Base-by-base conservation (phyloP, 2,797 vertebrate species). In the Sphenopsis melanotis region DNA sequence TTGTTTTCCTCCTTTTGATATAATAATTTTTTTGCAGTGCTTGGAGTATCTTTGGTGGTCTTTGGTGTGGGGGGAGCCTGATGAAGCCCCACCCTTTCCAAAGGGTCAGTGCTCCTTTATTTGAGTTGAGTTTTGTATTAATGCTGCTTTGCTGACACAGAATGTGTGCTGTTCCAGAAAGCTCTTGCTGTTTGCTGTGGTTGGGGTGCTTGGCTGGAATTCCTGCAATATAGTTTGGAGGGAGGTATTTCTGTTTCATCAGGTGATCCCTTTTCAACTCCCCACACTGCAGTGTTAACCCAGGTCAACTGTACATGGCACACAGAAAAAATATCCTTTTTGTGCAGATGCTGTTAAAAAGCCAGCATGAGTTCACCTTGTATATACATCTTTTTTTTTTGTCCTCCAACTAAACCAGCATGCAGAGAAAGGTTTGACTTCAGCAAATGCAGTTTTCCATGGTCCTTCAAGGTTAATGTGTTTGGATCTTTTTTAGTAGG, bases 1-100 rank as follows among this genome's bases (percentile, higher is more conserved):
- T 47, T 89, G 90, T 91, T 96, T 95, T 95, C 90, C 65, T 90
- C 47, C 39, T 76, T 96, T 93, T 96, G 95, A 96, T 97, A 78
- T 94, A 96, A 95, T 96, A 86, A 76, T 78, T 77, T 68, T 68
- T 93, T 96, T 81, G 65, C 37, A 50, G 37, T 0, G 5, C 50
- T 55, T 95, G 83, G 59, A 85, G 34, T 93, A 20, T 90, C 75
- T 90, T 72, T 27, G 1, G 68, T 61, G 74, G 74, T 83, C 84
- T 90, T 89, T 86, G 66, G 56, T 72, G 44, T 11, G 7, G 49
- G 84, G 64, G 83, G 86, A 92, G 76, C 72, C 60, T 92, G 84
- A 72, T 91, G 93, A 90, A 95, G 66, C 59, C 55, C 32, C 72
- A 4, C 47, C 29, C 89, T 95, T 93, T 95, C 56, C 0, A 5